Base-by-base conservation (phyloP, 1,140 invertebrate species). In the Rhopalosiphum maidis region DNA sequence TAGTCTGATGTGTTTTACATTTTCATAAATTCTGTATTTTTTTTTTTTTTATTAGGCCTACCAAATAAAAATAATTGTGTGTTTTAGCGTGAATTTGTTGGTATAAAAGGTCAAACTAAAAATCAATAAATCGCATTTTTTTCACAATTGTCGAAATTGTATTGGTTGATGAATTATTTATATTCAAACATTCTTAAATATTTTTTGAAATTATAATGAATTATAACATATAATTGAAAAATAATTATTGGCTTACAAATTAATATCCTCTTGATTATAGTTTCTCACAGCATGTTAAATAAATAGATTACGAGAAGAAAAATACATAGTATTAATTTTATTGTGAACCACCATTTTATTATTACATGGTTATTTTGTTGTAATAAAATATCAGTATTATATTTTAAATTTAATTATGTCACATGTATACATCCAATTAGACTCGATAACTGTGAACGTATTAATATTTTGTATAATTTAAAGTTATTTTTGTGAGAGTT, bases 401-500 rank as follows among this genome's bases (percentile, higher is more conserved):
- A 43, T 68, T 60, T 60, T 68, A 68, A 90, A 37, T 41, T 90
- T 30, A n/a, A 68, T n/a, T 60, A 60, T n/a, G 48, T 54, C 48
- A 41, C 35, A 11, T n/a, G 54, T 43, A 43, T 90, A 41, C 54
- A 60, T 60, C 41, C 43, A 25, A 25, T 46, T 60, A 2, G 18
- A 90, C 54, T 60, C 25, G 11, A 68, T 68, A 68, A 90, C 54
- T 68, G 37, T 60, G 54, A 60, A 90, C 1, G 35, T 46, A 68
- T 90, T 60, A 60, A 43, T 90, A 90, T 90, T 90, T 90, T 90
- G 35, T 90, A 68, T 23, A 90, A 60, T 60, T 41, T 68, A 90
- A 90, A 90, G 89, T 90, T 60, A 90, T 90, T 90, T 90, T 90
- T 90, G 89, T 90, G 89, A 68, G 54, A 90, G 37, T 90, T 90